Percentiles rank a stretch among this genome's conserved stretches.
Conservation (phyloP, 1,140 invertebrate species). For the Archivesica marissinica region DNA sequence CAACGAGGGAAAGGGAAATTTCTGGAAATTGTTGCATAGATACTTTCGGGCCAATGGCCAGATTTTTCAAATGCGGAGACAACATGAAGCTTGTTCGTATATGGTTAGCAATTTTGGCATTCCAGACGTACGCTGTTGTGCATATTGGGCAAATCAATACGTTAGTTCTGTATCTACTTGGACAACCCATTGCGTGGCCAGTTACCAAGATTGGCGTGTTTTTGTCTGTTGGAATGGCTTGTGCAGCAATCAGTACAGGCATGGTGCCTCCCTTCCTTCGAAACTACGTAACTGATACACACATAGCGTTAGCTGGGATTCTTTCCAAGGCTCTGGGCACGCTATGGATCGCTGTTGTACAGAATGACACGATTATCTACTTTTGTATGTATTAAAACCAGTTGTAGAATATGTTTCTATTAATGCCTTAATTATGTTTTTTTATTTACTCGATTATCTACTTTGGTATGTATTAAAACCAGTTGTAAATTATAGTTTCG, state of each 20-base stretch:
- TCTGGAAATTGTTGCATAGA: constrained; percentile 78
- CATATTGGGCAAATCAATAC: constrained; percentile 80
- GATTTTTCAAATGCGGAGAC: constrained; percentile 77
- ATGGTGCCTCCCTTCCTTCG: constrained; percentile 74
- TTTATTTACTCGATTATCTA: constrained; percentile 77
- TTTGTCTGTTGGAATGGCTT: constrained; percentile 78
- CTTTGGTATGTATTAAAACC: constrained; percentile 76
- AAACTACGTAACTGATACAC: constrained; percentile 74
- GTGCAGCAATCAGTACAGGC: constrained; percentile 76
- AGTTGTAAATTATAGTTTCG: no score
- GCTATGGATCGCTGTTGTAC: constrained; percentile 79
- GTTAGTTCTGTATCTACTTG: constrained; percentile 76
- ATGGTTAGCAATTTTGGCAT: constrained; percentile 79
- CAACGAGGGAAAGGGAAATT: constrained; percentile 49
- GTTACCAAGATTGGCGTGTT: constrained; percentile 78
- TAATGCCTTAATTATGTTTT: no score
- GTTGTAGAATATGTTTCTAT: no score
- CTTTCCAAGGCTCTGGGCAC: constrained; percentile 81
- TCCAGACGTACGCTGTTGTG: constrained; percentile 80
- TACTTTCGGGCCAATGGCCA: constrained; percentile 75
- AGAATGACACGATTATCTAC: constrained; percentile 78
- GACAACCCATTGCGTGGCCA: constrained; percentile 74
- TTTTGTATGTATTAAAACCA: constrained; percentile 77
- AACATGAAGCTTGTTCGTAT: constrained; percentile 75
- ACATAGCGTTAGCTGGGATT: constrained; percentile 77